Evolutionary conservation across 2,888 invertebrate genomes (phyloP).

Genomic region (Xylota sylvarum): DNA sequence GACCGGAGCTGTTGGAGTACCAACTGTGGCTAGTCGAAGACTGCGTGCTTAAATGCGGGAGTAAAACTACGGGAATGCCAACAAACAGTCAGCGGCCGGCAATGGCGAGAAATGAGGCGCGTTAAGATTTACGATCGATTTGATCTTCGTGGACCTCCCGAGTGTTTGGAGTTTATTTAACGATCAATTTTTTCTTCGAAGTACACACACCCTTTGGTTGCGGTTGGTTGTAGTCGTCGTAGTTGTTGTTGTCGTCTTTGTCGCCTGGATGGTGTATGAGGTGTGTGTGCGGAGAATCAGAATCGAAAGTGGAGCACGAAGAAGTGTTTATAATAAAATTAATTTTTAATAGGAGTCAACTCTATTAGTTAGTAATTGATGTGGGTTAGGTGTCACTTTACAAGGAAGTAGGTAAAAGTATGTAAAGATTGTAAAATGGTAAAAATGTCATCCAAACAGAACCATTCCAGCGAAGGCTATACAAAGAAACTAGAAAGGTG

Average conservation of each 20-base stretch:
- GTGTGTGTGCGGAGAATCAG: conserved; percentile 8
- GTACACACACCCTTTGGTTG: conserved; percentile 52
- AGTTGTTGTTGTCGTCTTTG: background rate
- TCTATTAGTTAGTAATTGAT: background rate
- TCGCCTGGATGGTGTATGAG: background rate
- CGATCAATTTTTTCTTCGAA: conserved; percentile 55
- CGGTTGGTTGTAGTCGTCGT: background rate
- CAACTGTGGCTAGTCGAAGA: background rate
- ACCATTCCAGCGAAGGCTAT: too few species aligned
- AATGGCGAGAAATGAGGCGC: conserved; percentile 63
- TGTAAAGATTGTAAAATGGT: too few species aligned
- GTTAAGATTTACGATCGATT: conserved; percentile 75
- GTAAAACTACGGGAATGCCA: conserved; percentile 59
- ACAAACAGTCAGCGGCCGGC: conserved; percentile 27
- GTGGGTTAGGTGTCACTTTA: background rate
- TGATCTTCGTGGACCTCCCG: conserved; percentile 76
- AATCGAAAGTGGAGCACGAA: conserved; percentile 43
- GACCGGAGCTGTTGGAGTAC: conserved; percentile 51
- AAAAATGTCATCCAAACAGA: too few species aligned
- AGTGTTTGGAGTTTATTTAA: conserved; percentile 71
- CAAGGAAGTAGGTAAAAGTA: background rate
- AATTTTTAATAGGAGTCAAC: background rate
- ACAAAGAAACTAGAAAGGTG: too few species aligned
- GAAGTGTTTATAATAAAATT: conserved; percentile 64
- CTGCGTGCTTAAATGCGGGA: conserved; percentile 72